Base-by-base conservation (phyloP, 2,888 invertebrate species). In the Drosophila diplacantha region DNA sequence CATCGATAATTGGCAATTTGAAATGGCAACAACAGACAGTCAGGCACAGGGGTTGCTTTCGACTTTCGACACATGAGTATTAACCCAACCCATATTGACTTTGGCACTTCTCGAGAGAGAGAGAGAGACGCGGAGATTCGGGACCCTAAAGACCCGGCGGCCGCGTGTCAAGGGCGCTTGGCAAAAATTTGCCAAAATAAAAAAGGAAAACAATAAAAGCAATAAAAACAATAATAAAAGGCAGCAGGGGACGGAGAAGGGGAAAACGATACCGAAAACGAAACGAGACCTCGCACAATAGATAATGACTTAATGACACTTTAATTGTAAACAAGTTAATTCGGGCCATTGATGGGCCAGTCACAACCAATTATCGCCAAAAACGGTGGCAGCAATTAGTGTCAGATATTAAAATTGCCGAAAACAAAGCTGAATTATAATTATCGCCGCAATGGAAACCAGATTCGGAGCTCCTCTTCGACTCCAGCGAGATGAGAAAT, bases 1-100 rank as follows among this genome's bases (percentile, higher is more conserved):
- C 84, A 84, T 84, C 83, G 84, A 81, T 81, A 81, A 81, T 81
- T 81, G 81, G 74, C 84, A 82, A 81, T 84, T 81, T 72, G 75
- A 81, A 81, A 76, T 71, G 74, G 77, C 82, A 83, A 79, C 79
- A 83, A 71, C 16, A 35, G 22, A 65, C 74, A 66, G 51, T 29
- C 47, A 35, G 39, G 60, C 47, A 61, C 41, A 61, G 65, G 83
- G 77, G 76, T 82, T 65, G 74, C 67, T 64, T 70, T 66, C 69
- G 73, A 75, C 80, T 61, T 72, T 59, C 73, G 79, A 78, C 74
- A 71, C 65, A 61, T 49, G 32, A 44, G 55, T 31, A 41, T 50
- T 24, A 29, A 35, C 55, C 55, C 20, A 55, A 52, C 53, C 41
- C 43, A 24, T 67, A 51, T 67, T 67, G 68, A 55, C 68, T 66